Base-by-base conservation (phyloP, 2,888 invertebrate genomes). In the Parapristionchus giblindavisi region DNA sequence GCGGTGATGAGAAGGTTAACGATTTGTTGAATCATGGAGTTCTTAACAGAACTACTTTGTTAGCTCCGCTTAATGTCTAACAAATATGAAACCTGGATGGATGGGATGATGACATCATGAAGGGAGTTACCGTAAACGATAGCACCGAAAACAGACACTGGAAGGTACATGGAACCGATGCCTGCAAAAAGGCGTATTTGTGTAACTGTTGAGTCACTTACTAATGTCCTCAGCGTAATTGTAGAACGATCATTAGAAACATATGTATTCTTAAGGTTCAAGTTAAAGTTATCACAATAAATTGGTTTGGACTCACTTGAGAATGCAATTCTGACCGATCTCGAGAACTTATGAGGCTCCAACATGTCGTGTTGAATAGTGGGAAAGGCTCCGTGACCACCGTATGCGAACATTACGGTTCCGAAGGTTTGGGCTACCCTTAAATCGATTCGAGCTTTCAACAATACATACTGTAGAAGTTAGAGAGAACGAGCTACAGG, bases 281-380 rank as follows among this genome's bases (percentile, higher is more conserved):
- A n/a, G n/a, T n/a, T n/a, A n/a, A n/a, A n/a, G n/a, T n/a, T n/a
- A n/a, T n/a, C n/a, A n/a, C n/a, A n/a, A n/a, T n/a, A n/a, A n/a
- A n/a, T n/a, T n/a, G n/a, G n/a, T n/a, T n/a, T n/a, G 21, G 4
- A 36, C 78, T 58, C 60, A 83, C 84, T 77, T 14, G 81, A 60
- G 61, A 83, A 87, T 17, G 86, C 85, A 17, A 80, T 70, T n/a
- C 70, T 78, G 17, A 94, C 92, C 0, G 94, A 93, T 84, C 90
- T 90, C 81, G 92, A 91, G 79, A 95, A 92, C 84, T 93, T 92
- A 1, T 91, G 89, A 79, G 93, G 93, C 78, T 93, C 91, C 78
- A 91, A 91, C 95, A 96, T 96, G 88, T 96, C 95, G 79, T 94
- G 93, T 90, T 95, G 95, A 68, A 96, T 92, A 0, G 95, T 95